phyloP scores from a whole-genome alignment of 1,140 invertebrate species.

The Pachypeltis micranthus region DNA sequence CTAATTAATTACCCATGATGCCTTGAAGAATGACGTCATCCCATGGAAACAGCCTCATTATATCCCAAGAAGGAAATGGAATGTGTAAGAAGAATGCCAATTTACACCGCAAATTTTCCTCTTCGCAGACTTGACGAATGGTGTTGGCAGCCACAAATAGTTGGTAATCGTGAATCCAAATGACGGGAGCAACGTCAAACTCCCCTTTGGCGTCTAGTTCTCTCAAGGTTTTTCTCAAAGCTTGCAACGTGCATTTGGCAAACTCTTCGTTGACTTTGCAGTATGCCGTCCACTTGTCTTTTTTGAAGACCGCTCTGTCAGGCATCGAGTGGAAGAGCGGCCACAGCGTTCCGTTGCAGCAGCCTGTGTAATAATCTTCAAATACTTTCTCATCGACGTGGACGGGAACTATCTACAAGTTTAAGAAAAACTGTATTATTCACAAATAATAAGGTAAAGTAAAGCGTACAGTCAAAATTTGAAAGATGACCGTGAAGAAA shows the following conservation, averaged over 20 bases:
- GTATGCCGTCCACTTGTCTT: conserved; percentile 72
- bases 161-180: conserved; percentile 89
- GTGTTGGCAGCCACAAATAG: conserved; percentile 78
- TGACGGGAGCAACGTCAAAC: conserved; percentile 51
- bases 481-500: no score
- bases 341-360: conserved; percentile 85
- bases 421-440: conserved; percentile 25
- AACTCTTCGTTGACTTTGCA: conserved; percentile 69
- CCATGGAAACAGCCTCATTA: conserved; percentile 79
- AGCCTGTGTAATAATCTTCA: conserved; percentile 80
- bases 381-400: conserved; percentile 61
- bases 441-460: no score
- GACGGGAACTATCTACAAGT: conserved; percentile 64
- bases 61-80: conserved; percentile 85
- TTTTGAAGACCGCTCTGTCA: conserved; percentile 60
- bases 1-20: conserved; percentile 60
- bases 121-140: conserved; percentile 65
- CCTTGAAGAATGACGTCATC: conserved; percentile 81
- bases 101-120: conserved; percentile 64
- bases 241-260: conserved; percentile 62
- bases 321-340: conserved; percentile 85
- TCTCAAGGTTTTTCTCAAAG: conserved; percentile 47
- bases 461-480: no score
- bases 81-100: conserved; percentile 86
- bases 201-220: conserved; percentile 38